These are phyloP conservation scores for Nesidiocoris tenuis DNA, from an alignment of 2,888 invertebrate genomes.

Conservation along the genomic window DNA sequence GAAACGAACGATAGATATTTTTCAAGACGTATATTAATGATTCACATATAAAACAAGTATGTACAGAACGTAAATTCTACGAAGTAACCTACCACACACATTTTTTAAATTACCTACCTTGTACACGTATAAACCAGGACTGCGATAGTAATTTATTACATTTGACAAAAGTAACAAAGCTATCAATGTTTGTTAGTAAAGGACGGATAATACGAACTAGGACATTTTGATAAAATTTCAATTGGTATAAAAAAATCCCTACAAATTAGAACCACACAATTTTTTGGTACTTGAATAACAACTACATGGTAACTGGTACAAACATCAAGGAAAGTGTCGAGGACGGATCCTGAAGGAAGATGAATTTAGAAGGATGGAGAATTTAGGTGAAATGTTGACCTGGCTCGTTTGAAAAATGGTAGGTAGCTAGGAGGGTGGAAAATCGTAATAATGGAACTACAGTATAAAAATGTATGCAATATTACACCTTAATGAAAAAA, in stretches of 20 bases:
- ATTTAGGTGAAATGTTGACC: too few species aligned
- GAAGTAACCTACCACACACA: conserved; percentile 37
- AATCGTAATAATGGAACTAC: background rate
- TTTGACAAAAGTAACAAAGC: conserved; percentile 38
- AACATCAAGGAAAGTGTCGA: background rate
- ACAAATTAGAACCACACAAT: background rate
- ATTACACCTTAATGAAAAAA: conserved; percentile 4
- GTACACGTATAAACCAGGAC: conserved; percentile 33
- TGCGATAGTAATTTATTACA: conserved; percentile 15
- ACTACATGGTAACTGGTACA: conserved; percentile 31
- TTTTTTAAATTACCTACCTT: conserved; percentile 32
- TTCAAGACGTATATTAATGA: conserved; percentile 18
- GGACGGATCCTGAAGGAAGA: background rate
- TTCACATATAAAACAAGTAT: conserved; percentile 39
- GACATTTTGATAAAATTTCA: conserved; percentile 34
- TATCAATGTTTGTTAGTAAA: conserved; percentile 32
- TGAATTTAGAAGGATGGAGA: too few species aligned
- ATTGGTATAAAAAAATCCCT: conserved; percentile 24
- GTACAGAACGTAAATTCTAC: conserved; percentile 17
- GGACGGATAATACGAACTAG: conserved; percentile 14
- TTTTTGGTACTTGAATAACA: conserved; percentile 27
- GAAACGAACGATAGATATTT: background rate
- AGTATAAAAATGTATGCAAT: too few species aligned
- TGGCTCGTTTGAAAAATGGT: too few species aligned
- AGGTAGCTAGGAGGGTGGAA: background rate